Evolutionary conservation across 2,113 vertebrate species (phyloP).

Genomic region (Sphaerodactylus townsendi): DNA sequence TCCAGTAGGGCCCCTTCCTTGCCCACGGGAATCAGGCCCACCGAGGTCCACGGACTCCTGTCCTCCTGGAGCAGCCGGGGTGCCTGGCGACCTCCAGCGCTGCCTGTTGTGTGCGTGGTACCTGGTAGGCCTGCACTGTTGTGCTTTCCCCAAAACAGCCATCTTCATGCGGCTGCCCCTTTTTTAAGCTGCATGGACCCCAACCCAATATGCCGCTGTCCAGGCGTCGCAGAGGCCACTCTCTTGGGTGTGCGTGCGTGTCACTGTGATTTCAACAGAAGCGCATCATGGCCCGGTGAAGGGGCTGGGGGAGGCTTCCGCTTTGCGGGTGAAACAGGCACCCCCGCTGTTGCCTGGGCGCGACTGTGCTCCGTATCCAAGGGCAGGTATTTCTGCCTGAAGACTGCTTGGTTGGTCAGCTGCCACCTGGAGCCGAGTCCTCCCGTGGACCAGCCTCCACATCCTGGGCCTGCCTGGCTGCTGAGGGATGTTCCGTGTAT

Average conservation of each 20-base stretch:
- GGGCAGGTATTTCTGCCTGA: slow-evolving; percentile 34
- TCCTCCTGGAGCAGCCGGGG: too few relatives aligned
- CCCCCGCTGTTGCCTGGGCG: neutral
- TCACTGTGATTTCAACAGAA: too few relatives aligned
- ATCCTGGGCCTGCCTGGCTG: neutral
- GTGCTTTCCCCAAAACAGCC: neutral
- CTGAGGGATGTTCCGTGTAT: too few relatives aligned
- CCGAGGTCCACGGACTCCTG: neutral
- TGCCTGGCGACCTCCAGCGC: neutral
- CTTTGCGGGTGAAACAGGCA: too few relatives aligned
- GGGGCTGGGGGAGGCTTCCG: too few relatives aligned
- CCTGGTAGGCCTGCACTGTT: neutral
- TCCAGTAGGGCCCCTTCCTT: neutral
- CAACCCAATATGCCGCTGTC: too few relatives aligned
- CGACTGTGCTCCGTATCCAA: neutral
- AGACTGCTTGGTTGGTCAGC: neutral
- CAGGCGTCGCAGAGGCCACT: too few relatives aligned
- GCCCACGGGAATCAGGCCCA: neutral
- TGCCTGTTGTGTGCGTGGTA: neutral
- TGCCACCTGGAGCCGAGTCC: too few relatives aligned
- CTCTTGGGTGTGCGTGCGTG: neutral
- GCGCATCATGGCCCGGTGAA: neutral
- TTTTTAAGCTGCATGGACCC: too few relatives aligned
- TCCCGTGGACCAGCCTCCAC: too few relatives aligned
- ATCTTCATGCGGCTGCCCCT: neutral